Percentiles rank a stretch among this genome's conserved stretches.
These are phyloP conservation scores for Callitettix versicolor DNA, from an alignment of 1,140 invertebrate species.

Conservation along the genomic window DNA sequence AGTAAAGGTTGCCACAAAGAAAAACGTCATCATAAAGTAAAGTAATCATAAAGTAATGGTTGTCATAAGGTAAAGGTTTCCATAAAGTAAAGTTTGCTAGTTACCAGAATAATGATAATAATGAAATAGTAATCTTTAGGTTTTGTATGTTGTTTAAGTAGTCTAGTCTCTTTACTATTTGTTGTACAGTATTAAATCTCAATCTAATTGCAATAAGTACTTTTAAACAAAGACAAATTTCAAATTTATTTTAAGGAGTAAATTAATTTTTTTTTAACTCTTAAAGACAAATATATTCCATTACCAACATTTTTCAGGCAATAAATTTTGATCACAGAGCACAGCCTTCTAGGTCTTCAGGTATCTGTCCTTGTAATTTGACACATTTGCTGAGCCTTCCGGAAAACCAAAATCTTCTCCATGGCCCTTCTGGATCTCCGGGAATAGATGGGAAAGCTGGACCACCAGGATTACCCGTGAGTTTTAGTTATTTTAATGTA, in stretches of 20 bases:
- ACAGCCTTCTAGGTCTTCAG: conserved; percentile 16
- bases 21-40: too few relatives aligned
- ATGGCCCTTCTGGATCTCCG: conserved; percentile 28
- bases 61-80: too few relatives aligned
- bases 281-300: background rate
- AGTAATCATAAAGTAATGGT: too few relatives aligned
- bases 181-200: background rate
- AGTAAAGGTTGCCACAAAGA: too few relatives aligned
- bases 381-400: conserved; percentile 48
- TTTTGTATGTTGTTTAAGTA: too few relatives aligned
- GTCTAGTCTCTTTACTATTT: too few relatives aligned
- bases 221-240: background rate
- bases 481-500: conserved; percentile 22
- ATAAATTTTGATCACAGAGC: background rate
- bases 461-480: conserved; percentile 63
- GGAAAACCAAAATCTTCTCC: conserved; percentile 48
- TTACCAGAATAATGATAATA: too few relatives aligned
- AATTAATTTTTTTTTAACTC: background rate
- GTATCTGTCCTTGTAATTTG: conserved; percentile 45
- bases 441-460: conserved; percentile 54
- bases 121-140: too few relatives aligned
- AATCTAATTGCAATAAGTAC: background rate
- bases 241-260: background rate
- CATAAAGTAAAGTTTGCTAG: too few relatives aligned
- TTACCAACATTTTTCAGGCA: background rate